A percentile compares a stretch with the other conserved stretches of the same genome.
Evolutionary conservation across 2,888 invertebrate species (phyloP).

Genomic region (Melangyna quadrimaculata): DNA sequence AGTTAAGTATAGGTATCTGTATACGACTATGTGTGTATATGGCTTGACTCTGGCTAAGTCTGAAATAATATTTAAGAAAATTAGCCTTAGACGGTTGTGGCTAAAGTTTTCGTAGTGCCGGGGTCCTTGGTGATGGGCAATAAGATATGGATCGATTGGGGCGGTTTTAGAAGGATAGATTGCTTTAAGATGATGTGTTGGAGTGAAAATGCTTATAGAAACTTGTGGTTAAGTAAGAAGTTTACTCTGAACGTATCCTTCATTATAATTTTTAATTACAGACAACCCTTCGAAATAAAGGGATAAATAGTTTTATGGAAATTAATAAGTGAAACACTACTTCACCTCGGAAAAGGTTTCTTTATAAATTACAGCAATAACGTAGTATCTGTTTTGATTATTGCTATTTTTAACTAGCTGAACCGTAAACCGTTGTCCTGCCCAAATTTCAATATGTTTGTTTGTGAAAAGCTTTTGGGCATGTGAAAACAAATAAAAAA

Average conservation of each 20-base stretch:
- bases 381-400: not conserved
- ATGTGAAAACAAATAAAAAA: too few relatives aligned
- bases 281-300: conserved; percentile 1
- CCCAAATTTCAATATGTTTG: too few relatives aligned
- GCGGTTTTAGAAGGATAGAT: conserved; percentile 9
- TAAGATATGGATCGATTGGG: conserved; percentile 16
- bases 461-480: too few relatives aligned
- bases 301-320: not conserved
- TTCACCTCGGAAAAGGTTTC: not conserved
- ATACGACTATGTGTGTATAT: conserved; percentile 9
- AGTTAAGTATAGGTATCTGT: not conserved
- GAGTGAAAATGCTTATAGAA: conserved; percentile 34
- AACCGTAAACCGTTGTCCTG: too few relatives aligned
- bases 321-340: not conserved
- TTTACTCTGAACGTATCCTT: conserved; percentile 46
- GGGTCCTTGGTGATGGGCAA: conserved; percentile 37
- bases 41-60: conserved; percentile 54
- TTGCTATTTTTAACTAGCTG: too few relatives aligned
- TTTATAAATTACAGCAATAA: not conserved
- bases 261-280: conserved; percentile 73
- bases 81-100: conserved; percentile 66
- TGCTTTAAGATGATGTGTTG: conserved; percentile 7
- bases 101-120: conserved; percentile 32
- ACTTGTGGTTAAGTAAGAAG: conserved; percentile 61
- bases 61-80: conserved; percentile 69